Conservation (phyloP, 23 tunicate species). For the Aplidium turbinatum region DNA sequence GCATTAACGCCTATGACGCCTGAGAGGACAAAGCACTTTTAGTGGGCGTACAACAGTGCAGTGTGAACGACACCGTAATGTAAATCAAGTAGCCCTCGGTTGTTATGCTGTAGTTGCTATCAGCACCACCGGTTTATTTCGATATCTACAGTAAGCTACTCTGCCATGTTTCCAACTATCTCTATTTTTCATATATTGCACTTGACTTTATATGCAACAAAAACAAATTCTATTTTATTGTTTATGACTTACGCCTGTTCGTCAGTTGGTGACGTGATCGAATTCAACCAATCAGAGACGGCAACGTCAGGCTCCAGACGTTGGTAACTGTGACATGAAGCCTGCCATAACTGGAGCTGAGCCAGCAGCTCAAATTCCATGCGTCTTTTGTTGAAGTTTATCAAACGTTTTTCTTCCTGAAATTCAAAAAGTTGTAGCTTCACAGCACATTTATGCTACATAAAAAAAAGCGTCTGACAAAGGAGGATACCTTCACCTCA, state of each 20-base stretch:
- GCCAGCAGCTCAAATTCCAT: constrained; percentile 93
- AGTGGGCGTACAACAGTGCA: too few relatives aligned
- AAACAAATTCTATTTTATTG: too few relatives aligned
- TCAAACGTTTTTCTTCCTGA: constrained; percentile 66
- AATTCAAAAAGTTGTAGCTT: neutral
- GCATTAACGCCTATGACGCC: too few relatives aligned
- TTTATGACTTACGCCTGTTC: constrained; percentile 68
- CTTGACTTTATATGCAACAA: too few relatives aligned
- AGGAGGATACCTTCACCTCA: too few relatives aligned
- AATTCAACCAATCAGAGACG: constrained; percentile 64
- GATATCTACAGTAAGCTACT: neutral
- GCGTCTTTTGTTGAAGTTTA: constrained; percentile 90
- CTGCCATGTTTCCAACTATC: too few relatives aligned
- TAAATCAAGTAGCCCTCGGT: too few relatives aligned
- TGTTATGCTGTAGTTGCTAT: too few relatives aligned
- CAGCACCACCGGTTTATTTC: neutral
- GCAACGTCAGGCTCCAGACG: constrained; percentile 36
- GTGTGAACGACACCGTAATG: too few relatives aligned
- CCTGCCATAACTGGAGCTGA: constrained; percentile 93
- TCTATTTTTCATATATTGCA: too few relatives aligned
- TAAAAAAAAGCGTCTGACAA: neutral
- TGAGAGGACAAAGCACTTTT: neutral
- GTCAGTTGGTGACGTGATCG: constrained; percentile 60
- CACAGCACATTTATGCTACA: neutral
- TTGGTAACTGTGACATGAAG: constrained; percentile 69